Percentiles rank a stretch among this genome's conserved stretches.
Evolutionary conservation across 2,113 vertebrate genomes (phyloP).

Genomic region (Pseudois nayaur): DNA sequence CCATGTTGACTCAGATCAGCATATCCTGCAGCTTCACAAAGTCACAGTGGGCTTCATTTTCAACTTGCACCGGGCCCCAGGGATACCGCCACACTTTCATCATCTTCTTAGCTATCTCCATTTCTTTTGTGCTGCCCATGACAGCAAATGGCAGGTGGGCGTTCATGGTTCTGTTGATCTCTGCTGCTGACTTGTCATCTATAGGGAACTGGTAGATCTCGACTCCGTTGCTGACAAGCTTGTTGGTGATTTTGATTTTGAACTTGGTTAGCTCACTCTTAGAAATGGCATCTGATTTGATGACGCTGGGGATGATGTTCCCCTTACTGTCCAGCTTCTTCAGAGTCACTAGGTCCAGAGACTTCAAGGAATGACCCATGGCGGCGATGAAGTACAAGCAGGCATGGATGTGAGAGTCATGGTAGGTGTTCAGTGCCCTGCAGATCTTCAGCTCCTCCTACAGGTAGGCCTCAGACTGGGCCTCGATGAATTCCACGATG

Average conservation of each 20-base stretch:
- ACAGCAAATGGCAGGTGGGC: background rate
- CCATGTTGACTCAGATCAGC: constrained; percentile 98
- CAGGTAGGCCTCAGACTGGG: constrained; percentile 96
- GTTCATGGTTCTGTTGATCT: constrained; percentile 99
- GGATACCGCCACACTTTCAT: background rate
- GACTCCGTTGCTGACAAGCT: constrained; percentile 96
- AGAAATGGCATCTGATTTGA: constrained; percentile 97
- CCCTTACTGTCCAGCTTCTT: constrained; percentile 99
- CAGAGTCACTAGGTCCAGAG: constrained; percentile 97
- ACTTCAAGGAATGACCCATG: constrained; percentile 96
- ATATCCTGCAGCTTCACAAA: constrained; percentile 98
- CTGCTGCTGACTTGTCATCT: constrained; percentile 94
- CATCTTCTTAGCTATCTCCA: background rate
- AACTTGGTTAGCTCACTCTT: constrained; percentile 98
- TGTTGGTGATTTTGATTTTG: constrained; percentile 99
- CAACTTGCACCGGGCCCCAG: constrained; percentile 80
- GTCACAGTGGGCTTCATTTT: constrained; percentile 98
- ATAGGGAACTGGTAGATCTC: constrained; percentile 99
- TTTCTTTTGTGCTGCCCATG: background rate
- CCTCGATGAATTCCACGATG: constrained; percentile 96
- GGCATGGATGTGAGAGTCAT: constrained; percentile 93
- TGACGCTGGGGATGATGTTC: constrained; percentile 96
- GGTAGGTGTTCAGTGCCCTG: constrained; percentile 94
- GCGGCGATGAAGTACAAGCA: constrained; percentile 98
- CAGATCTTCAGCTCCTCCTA: constrained; percentile 98